Conservation (phyloP, 2,113 vertebrate genomes). For the Campylorhamphus procurvoides region DNA sequence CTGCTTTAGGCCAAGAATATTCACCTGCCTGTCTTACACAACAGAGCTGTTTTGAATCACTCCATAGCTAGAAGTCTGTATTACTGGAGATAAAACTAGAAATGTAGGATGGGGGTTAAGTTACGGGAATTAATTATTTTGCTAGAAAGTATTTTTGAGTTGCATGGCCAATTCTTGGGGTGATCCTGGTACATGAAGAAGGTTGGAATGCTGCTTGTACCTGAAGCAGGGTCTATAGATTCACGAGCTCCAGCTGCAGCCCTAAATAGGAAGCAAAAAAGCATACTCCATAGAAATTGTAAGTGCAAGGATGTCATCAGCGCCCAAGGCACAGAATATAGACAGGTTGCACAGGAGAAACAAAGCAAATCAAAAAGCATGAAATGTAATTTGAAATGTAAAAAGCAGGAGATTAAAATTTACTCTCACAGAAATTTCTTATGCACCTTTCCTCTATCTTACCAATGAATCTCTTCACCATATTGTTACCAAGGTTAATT, state of each 20-base stretch:
- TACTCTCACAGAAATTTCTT: neutral
- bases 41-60: neutral
- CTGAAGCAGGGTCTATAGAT: neutral
- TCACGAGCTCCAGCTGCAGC: neutral
- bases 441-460: neutral
- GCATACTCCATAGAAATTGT: neutral
- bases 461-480: neutral
- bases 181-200: neutral
- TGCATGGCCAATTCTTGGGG: neutral
- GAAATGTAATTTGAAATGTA: neutral
- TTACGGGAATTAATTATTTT: neutral
- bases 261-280: neutral
- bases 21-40: neutral
- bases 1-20: slow-evolving; percentile 22
- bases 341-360: neutral
- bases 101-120: neutral
- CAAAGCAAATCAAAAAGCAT: neutral
- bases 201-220: neutral
- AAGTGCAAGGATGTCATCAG: neutral
- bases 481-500: neutral
- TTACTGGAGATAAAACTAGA: neutral
- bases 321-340: neutral
- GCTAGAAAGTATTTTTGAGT: neutral
- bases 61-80: neutral
- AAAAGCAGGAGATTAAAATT: neutral